A percentile compares a stretch with the other conserved stretches of the same genome.
Conservation (phyloP, 1,140 invertebrate genomes). For the Macrobrachium rosenbergii region DNA sequence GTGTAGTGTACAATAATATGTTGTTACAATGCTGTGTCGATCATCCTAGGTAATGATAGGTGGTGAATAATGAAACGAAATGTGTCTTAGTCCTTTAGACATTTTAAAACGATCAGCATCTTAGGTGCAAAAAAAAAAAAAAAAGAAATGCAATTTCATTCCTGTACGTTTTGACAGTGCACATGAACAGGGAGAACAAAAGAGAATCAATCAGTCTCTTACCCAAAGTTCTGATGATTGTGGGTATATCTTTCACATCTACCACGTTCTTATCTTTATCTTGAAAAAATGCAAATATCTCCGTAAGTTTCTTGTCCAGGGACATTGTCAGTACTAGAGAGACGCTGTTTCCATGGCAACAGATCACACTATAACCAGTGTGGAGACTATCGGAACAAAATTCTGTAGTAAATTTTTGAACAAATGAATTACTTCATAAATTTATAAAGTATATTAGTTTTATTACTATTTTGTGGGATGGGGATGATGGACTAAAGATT, state of each 20-base stretch:
- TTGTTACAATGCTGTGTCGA: too few relatives aligned
- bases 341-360: conserved; percentile 12
- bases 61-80: too few relatives aligned
- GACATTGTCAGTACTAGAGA: conserved; percentile 7
- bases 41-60: too few relatives aligned
- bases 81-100: too few relatives aligned
- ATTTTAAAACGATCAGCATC: too few relatives aligned
- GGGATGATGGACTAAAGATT: too few relatives aligned
- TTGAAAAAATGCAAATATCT: conserved; percentile 51
- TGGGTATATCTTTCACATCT: conserved; percentile 41
- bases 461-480: background rate
- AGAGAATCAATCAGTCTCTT: background rate
- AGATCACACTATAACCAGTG: background rate
- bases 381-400: background rate
- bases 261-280: conserved; percentile 54
- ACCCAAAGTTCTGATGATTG: conserved; percentile 45
- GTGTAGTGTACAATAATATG: too few relatives aligned
- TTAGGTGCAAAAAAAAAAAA: too few relatives aligned
- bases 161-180: too few relatives aligned
- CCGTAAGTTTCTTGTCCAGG: conserved; percentile 49
- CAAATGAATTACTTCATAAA: background rate
- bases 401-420: background rate
- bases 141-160: too few relatives aligned
- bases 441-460: background rate
- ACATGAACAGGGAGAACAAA: too few relatives aligned